These are phyloP conservation scores for Zhuqinia jingwanae DNA, from an alignment of 2,888 invertebrate genomes.

Conservation along the genomic window DNA sequence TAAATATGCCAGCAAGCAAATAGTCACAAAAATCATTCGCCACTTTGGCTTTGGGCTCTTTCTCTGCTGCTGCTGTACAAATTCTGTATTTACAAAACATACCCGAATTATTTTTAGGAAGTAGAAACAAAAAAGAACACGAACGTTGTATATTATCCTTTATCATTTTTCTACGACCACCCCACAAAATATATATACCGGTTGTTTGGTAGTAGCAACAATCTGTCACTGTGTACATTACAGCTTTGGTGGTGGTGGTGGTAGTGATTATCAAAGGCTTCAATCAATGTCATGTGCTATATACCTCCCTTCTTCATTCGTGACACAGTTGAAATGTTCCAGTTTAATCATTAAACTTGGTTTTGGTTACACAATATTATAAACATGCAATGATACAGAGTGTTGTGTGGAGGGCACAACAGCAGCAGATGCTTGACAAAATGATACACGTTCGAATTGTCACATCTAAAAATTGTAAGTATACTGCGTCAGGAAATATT, in stretches of 20 bases:
- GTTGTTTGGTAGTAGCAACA: background rate
- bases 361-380: no score
- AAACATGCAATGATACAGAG: background rate
- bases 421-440: background rate
- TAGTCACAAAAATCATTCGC: slow-evolving; percentile 11
- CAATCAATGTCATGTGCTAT: slow-evolving; percentile 36
- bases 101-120: no score
- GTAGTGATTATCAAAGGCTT: slow-evolving; percentile 34
- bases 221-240: slow-evolving; percentile 7
- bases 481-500: background rate
- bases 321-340: background rate
- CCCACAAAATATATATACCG: slow-evolving; percentile 15
- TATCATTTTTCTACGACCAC: background rate
- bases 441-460: background rate
- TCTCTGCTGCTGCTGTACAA: background rate
- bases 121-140: no score
- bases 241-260: background rate
- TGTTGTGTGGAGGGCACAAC: background rate
- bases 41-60: background rate
- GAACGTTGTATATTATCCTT: background rate
- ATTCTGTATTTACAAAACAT: no score
- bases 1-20: slow-evolving; percentile 23
- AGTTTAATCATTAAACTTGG: background rate
- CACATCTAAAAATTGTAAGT: no score
- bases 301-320: no score